phyloP scores from a whole-genome alignment of 2,888 invertebrate genomes.

The Drosophila macrospina region DNA sequence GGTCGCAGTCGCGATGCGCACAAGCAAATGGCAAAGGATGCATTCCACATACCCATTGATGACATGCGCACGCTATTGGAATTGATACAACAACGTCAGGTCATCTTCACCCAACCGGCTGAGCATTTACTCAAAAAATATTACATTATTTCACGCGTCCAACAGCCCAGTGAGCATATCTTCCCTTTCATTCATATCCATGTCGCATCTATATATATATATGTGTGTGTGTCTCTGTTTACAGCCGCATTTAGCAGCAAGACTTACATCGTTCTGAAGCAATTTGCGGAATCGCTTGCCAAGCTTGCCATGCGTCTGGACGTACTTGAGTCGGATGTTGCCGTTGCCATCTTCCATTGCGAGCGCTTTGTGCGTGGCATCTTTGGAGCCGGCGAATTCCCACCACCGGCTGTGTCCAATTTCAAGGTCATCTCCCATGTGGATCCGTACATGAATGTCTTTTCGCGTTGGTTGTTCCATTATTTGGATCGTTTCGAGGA shows the following conservation, averaged over 20 bases:
- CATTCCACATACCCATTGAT: conserved; percentile 71
- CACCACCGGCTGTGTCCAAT: conserved; percentile 71
- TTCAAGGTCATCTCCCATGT: conserved; percentile 75
- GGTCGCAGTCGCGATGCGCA: conserved; percentile 52
- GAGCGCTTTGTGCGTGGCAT: conserved; percentile 80
- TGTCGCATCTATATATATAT: not conserved
- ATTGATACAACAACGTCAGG: conserved; percentile 69
- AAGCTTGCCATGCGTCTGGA: conserved; percentile 82
- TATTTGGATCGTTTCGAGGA: conserved; percentile 70
- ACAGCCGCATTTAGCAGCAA: conserved; percentile 82
- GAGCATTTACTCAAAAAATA: conserved; percentile 85
- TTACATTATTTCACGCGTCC: conserved; percentile 85
- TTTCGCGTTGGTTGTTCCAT: conserved; percentile 76
- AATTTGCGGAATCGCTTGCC: conserved; percentile 84
- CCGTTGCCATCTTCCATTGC: conserved; percentile 81
- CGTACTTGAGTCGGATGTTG: conserved; percentile 79
- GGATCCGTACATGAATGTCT: conserved; percentile 78
- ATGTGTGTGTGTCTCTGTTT: not conserved
- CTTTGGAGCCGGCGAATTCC: conserved; percentile 68
- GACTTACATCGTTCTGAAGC: conserved; percentile 78
- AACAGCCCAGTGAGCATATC: conserved; percentile 80
- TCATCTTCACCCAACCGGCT: conserved; percentile 78
- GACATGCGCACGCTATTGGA: conserved; percentile 79
- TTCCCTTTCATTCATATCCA: conserved; percentile 23
- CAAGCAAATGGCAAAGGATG: conserved; percentile 6